phyloP scores from a whole-genome alignment of 2,888 invertebrate genomes.

The Acanthosepion esculentum region DNA sequence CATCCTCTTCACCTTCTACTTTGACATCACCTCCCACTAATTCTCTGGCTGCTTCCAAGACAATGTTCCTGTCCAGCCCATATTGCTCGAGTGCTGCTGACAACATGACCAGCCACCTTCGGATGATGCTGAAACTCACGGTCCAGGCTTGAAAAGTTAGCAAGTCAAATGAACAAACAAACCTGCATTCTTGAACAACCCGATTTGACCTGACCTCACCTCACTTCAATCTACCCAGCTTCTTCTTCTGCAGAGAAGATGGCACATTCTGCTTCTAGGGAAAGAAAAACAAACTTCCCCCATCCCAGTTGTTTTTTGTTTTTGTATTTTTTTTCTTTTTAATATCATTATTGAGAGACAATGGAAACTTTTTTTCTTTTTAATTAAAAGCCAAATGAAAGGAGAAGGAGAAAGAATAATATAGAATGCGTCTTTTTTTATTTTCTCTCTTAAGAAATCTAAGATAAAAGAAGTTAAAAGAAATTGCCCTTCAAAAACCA shows the following conservation, averaged over 20 bases:
- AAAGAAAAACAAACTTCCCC: neutral
- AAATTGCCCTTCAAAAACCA: neutral
- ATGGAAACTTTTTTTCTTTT: neutral
- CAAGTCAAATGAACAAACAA: neutral
- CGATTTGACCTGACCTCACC: too few relatives aligned
- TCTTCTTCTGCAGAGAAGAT: neutral
- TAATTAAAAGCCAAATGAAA: neutral
- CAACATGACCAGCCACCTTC: slow-evolving; percentile 71
- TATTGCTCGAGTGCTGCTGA: slow-evolving; percentile 50
- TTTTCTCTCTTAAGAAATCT: neutral
- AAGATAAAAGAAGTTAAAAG: neutral
- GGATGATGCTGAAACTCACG: slow-evolving; percentile 72
- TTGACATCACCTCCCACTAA: neutral
- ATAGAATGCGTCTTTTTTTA: neutral
- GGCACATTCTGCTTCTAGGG: neutral
- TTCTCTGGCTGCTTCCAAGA: neutral
- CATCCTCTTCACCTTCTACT: neutral
- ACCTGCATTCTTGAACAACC: neutral
- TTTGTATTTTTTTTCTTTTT: neutral
- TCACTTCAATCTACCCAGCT: neutral
- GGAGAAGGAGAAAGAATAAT: neutral
- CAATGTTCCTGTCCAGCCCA: slow-evolving; percentile 33
- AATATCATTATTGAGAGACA: neutral
- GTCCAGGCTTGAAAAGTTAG: slow-evolving; percentile 55
- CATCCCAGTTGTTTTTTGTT: neutral